Base-by-base conservation (phyloP, 2,888 invertebrate genomes). In the Ctena decussata region DNA sequence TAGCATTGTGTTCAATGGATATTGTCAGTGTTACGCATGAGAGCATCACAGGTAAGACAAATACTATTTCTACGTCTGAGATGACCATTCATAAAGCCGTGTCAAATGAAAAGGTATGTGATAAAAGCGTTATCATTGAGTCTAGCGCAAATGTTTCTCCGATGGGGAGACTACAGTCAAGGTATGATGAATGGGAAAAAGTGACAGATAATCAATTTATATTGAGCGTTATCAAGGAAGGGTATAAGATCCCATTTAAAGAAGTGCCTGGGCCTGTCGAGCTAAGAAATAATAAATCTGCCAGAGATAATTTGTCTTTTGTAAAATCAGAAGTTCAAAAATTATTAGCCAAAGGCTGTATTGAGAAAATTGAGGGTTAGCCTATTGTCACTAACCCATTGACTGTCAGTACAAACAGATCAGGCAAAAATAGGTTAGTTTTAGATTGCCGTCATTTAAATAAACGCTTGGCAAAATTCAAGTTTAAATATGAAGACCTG, bases 361-460 rank as follows among this genome's bases (percentile, higher is more conserved):
- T 73, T 24, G n/a, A 41, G 18, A 32, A 73, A 46, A 35, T 73
- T 24, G 44, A 30, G 21, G 18, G 18, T 21, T 24, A 32, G 27
- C 73, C 73, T 30, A 46, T 11, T 21, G 73, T 73, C 6, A 35
- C 35, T 2, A 73, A 73, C 46, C 73, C 73, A 12, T 35, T 73
- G 32, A 73, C 73, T 21, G 73, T 73, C n/a, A 35, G 32, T 73
- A 32, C n/a, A n/a, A 73, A 32, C 24, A 73, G 27, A 24, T 30
- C 44, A 15, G 73, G 73, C 21, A 73, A 73, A 73, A 5, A 35
- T 1, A 73, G 73, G 24, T 35, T 73, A 35, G 73, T 73, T 21
- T 41, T 73, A 41, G 73, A 73, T 73, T 73, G 73, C 21, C 12
- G 73, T 27, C 73, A 73, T 30, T 32, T 73, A 46, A 44, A 73